Evolutionary conservation across 2,888 invertebrate genomes (phyloP), one percentile per base, ranked within the genome.

Genomic region (Punctoribates punctum): DNA sequence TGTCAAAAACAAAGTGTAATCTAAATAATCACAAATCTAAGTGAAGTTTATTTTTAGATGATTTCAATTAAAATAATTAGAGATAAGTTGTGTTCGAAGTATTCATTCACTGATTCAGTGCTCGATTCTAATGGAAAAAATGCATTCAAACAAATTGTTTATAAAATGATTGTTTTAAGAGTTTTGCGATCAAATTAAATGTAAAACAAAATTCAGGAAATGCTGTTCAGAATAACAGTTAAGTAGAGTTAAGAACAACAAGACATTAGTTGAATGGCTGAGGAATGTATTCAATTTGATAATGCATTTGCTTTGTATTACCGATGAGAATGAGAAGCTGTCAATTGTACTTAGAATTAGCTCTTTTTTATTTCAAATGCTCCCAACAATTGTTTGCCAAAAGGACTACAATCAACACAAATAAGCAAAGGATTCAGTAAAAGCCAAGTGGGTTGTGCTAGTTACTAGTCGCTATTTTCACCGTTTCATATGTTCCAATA

Each of bases 271-370:
- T 34, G 29, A 65, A 60, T 25, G 25, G 17, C 60, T 25, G 25
- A 34, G 34, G n/a, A 65, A 65, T 34, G 65, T 65, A 65, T 65
- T 65, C 65, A 65, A 65, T 65, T 65, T 65, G 65, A 65, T 65
- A 65, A 65, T 65, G 65, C 34, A 65, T 65, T 57, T 34, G 65
- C 34, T n/a, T 29, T 65, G 13, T 11, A 20, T 57, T 20, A 11
- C 23, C 25, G 23, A 11, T n/a, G 20, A 20, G 15, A 57, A 23
- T 48, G n/a, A 48, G 54, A 20, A 20, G 25, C 65, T 65, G 65
- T 65, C 65, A 65, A 29, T 34, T 65, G 65, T 65, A 34, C 29
- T 65, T 65, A 65, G 65, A n/a, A 65, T 65, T 65, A 57, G 57
- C 57, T 23, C 25, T 25, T 6, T 2, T 25, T 57, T 57, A 25